Conservation (phyloP, 2,888 invertebrate species). For the Atethmia centrago region DNA sequence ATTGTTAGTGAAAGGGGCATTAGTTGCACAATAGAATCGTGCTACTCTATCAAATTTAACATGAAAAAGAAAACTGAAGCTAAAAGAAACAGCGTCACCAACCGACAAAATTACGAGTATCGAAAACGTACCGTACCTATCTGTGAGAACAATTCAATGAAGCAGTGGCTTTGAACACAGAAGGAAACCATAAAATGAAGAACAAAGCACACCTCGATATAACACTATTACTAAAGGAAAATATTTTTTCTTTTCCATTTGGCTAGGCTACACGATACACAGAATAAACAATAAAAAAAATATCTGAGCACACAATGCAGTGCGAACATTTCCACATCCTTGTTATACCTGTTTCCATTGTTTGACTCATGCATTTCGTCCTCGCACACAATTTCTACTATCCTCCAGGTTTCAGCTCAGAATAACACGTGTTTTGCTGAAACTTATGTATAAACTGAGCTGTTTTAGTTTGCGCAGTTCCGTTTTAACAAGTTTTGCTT, state of each 20-base stretch:
- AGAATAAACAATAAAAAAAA: constrained; percentile 61
- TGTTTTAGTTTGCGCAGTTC: constrained; percentile 59
- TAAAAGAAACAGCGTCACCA: not conserved
- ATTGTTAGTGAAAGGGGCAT: not conserved
- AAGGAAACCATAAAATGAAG: constrained; percentile 23
- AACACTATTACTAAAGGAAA: constrained; percentile 18
- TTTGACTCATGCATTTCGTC: constrained; percentile 64
- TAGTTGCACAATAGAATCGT: too few relatives aligned
- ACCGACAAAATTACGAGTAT: not conserved
- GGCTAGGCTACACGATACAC: constrained; percentile 26
- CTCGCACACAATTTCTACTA: constrained; percentile 62
- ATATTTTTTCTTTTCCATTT: constrained; percentile 40
- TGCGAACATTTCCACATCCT: constrained; percentile 66
- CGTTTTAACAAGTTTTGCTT: constrained; percentile 52
- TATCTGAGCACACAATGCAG: constrained; percentile 58
- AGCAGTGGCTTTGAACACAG: not conserved
- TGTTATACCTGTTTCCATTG: constrained; percentile 64
- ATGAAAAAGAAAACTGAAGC: not conserved
- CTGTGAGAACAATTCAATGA: constrained; percentile 11
- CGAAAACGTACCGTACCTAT: not conserved
- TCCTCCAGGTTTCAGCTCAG: constrained; percentile 60
- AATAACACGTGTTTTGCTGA: constrained; percentile 53
- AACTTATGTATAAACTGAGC: constrained; percentile 50
- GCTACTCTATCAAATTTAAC: not conserved
- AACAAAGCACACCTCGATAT: not conserved